Conservation (phyloP, 1,140 invertebrate species). For the Orussus abietinus region DNA sequence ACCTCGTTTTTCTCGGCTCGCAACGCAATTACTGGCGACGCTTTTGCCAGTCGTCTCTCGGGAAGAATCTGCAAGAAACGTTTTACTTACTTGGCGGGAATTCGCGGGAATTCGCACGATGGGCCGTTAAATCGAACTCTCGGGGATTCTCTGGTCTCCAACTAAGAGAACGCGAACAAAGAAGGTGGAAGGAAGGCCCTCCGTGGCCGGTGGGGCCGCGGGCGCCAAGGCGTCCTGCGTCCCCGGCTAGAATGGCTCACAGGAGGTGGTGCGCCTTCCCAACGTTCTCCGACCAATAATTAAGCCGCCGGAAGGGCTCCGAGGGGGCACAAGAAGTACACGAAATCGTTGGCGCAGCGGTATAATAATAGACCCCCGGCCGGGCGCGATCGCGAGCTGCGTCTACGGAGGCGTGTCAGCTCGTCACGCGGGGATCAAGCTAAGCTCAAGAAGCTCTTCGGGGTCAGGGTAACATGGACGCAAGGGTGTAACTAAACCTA, state of each 20-base stretch:
- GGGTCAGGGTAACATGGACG: conserved; percentile 34
- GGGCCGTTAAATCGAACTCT: too few relatives aligned
- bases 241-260: conserved; percentile 27
- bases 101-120: too few relatives aligned
- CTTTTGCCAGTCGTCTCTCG: conserved; percentile 56
- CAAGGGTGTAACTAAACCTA: conserved; percentile 29
- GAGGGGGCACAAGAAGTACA: too few relatives aligned
- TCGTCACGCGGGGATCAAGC: conserved; percentile 41
- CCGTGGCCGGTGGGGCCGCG: conserved; percentile 36
- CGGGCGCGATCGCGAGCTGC: conserved; percentile 7
- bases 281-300: too few relatives aligned
- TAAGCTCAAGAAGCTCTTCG: conserved; percentile 40
- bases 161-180: too few relatives aligned
- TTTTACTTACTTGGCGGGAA: too few relatives aligned
- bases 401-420: conserved; percentile 28
- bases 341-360: too few relatives aligned
- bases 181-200: too few relatives aligned
- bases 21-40: conserved; percentile 75
- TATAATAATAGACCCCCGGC: too few relatives aligned
- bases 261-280: conserved; percentile 26
- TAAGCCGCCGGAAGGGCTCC: too few relatives aligned
- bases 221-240: conserved; percentile 40
- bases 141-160: too few relatives aligned
- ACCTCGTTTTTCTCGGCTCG: conserved; percentile 82
- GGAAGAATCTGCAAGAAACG: conserved; percentile 43